Conservation (phyloP, 2,888 invertebrate genomes). For the Laothoe populi region DNA sequence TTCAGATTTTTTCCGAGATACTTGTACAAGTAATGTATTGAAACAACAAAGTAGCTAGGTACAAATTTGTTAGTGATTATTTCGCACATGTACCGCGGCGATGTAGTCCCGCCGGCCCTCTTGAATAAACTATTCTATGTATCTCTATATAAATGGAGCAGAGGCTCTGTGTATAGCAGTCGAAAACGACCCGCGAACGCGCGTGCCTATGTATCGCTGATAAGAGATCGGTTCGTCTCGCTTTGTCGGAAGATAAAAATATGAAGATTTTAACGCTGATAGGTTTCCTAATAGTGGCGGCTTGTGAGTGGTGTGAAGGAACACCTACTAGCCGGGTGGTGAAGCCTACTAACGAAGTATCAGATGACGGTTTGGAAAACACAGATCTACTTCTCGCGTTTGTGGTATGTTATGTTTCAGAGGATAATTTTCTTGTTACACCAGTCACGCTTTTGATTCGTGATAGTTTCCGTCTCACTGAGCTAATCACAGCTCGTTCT, state of each 20-base stretch:
- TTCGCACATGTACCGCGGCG: constrained; percentile 43
- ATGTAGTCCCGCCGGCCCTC: constrained; percentile 55
- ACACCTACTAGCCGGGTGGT: constrained; percentile 45
- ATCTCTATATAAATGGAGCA: constrained; percentile 78
- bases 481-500: constrained; percentile 43
- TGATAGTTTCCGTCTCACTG: constrained; percentile 33
- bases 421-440: constrained; percentile 44
- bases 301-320: constrained; percentile 46
- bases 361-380: constrained; percentile 50
- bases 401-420: constrained; percentile 62
- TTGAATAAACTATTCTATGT: constrained; percentile 62
- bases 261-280: constrained; percentile 55
- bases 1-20: background rate
- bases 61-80: constrained; percentile 37
- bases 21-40: background rate
- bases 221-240: constrained; percentile 43
- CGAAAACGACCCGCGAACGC: constrained; percentile 73
- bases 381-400: constrained; percentile 66
- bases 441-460: constrained; percentile 43
- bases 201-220: constrained; percentile 55
- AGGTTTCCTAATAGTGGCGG: constrained; percentile 48
- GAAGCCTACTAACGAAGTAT: constrained; percentile 44
- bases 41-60: constrained; percentile 16
- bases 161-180: constrained; percentile 70
- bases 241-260: constrained; percentile 47